phyloP scores from a whole-genome alignment of 2,888 invertebrate genomes.

The Acronicta leporina region DNA sequence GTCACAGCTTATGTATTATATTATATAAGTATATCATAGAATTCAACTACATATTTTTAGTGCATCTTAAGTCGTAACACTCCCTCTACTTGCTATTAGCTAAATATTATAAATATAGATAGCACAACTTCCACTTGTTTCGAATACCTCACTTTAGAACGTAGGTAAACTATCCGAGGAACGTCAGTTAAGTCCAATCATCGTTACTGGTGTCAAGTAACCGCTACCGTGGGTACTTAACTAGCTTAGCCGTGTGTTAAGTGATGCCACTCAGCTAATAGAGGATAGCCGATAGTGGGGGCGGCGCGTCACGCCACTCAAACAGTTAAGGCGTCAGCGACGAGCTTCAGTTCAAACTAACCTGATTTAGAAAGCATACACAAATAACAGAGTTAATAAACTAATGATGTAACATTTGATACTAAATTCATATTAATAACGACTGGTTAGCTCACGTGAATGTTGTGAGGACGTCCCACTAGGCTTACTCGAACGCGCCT shows the following conservation, averaged over 20 bases:
- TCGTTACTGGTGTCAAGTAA: background rate
- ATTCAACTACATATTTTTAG: too few relatives aligned
- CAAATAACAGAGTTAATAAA: background rate
- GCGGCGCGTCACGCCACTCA: background rate
- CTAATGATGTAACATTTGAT: background rate
- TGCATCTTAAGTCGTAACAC: too few relatives aligned
- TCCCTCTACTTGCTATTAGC: conserved; percentile 3
- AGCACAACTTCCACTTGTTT: too few relatives aligned
- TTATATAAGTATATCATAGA: too few relatives aligned
- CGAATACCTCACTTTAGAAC: too few relatives aligned
- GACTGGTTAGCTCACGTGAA: background rate
- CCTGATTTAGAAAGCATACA: background rate
- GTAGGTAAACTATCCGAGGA: conserved; percentile 10
- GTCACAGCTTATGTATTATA: too few relatives aligned
- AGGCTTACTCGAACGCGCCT: too few relatives aligned
- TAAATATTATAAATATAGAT: too few relatives aligned
- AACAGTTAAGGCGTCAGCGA: background rate
- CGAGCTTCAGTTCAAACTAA: background rate
- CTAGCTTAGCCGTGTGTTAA: conserved; percentile 1
- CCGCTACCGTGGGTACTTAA: background rate
- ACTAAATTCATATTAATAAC: background rate
- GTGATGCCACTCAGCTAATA: conserved; percentile 2
- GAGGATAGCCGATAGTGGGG: background rate
- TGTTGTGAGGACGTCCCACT: background rate
- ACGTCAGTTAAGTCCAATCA: background rate